Base-by-base conservation (phyloP, 2,113 vertebrate genomes). In the Aldabrachelys gigantea region DNA sequence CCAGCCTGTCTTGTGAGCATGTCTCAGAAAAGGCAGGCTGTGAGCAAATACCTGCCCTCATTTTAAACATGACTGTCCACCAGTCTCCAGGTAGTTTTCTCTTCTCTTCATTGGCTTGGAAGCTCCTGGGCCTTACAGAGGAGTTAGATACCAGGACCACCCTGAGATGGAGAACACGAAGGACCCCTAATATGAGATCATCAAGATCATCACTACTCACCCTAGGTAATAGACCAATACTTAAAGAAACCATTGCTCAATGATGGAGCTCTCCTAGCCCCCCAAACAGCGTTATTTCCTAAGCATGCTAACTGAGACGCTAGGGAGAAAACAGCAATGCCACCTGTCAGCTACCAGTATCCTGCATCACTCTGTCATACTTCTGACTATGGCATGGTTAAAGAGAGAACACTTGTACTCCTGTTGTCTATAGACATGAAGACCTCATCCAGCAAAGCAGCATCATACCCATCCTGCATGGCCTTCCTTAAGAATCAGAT, bases 271-370 rank as follows among this genome's bases (percentile, higher is more conserved):
- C 62, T 82, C 3, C 49, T 0, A 0, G 38, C 29, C 69, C 44
- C 82, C 0, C 1, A 87, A 6, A 1, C 0, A 0, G 12, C 75
- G 82, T 6, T 47, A 5, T 88, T 8, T 47, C 6, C 29, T 80
- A n/a, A 75, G 49, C 35, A 86, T 50, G 2, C 0, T 35, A 72
- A 56, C 29, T 29, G 65, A 91, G 80, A 86, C 78, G 35, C 24
- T 27, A 80, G 52, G 47, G 87, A 91, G 95, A 53, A 94, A 96
- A 53, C 90, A 72, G 38, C 56, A 62, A 65, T 0, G 1, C 53
- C n/a, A 25, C 14, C 75, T n/a, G 75, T 54, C 69, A 47, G 31
- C 76, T n/a, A 4, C 7, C 92, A 44, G 22, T 88, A 44, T 41
- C 19, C 10, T 80, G 35, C 49, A 4, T 0, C 1, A 52, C n/a